Evolutionary conservation across 2,888 invertebrate genomes (phyloP).

Genomic region (Callinectes sapidus): DNA sequence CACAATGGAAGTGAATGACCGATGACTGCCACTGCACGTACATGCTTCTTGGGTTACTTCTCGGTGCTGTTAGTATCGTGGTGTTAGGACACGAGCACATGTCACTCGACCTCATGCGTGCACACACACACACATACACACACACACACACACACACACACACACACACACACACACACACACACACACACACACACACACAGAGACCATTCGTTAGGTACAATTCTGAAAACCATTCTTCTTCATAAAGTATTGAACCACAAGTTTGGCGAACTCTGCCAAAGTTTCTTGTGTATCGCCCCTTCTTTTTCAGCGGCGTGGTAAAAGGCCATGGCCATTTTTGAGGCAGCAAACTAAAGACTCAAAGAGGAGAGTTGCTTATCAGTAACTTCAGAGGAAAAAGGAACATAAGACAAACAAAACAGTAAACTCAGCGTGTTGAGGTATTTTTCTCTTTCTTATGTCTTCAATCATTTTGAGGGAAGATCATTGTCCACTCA

Average conservation of each 20-base stretch:
- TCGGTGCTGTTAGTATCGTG: neutral
- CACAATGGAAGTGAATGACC: too few species aligned
- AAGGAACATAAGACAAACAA: neutral
- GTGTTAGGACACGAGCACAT: neutral
- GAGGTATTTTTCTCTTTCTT: too few species aligned
- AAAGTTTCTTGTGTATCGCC: constrained; percentile 1
- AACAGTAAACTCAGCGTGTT: neutral
- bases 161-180: neutral
- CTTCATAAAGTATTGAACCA: neutral
- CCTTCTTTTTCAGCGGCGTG: neutral
- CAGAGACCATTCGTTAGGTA: neutral
- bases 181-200: neutral
- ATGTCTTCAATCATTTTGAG: too few species aligned
- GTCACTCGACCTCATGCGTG: neutral
- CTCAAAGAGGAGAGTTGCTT: neutral
- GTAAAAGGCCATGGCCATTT: neutral
- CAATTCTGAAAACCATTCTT: neutral
- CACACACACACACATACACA: neutral
- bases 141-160: neutral
- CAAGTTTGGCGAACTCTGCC: neutral
- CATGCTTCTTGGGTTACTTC: neutral
- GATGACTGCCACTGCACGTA: neutral
- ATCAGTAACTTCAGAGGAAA: neutral
- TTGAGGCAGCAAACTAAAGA: neutral
- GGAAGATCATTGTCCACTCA: too few species aligned